Conservation (phyloP, 35 echinoderm and acorn worm genomes). For the Acanthaster planci region DNA sequence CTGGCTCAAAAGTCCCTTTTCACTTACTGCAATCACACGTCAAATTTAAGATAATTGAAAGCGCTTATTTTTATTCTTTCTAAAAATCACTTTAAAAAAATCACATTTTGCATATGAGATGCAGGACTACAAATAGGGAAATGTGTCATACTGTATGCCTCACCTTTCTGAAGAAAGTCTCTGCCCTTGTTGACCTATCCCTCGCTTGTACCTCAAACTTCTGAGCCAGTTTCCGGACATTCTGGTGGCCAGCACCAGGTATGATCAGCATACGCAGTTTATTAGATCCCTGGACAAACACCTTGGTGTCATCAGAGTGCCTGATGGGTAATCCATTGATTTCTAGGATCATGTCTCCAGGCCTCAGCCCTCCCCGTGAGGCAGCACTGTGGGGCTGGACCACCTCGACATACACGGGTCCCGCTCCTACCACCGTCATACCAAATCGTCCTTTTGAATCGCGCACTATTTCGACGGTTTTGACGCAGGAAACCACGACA, state of each 20-base stretch:
- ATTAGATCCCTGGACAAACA: conserved; percentile 77
- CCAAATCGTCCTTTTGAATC: conserved; percentile 92
- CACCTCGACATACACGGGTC: conserved; percentile 89
- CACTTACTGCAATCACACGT: too few species aligned
- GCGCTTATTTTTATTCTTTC: too few species aligned
- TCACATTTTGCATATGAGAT: too few species aligned
- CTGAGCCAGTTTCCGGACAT: conserved; percentile 77
- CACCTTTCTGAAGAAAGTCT: conserved; percentile 96
- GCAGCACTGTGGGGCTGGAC: conserved; percentile 72
- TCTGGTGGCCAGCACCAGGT: conserved; percentile 90
- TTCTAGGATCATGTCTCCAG: conserved; percentile 96
- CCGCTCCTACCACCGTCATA: conserved; percentile 86
- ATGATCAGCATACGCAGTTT: conserved; percentile 92
- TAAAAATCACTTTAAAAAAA: too few species aligned
- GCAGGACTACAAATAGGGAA: too few species aligned
- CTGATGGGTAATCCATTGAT: conserved; percentile 95
- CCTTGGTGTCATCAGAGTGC: conserved; percentile 96
- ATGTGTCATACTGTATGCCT: too few species aligned
- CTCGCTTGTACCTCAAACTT: conserved; percentile 76
- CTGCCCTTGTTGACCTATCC: conserved; percentile 74
- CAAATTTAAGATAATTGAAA: too few species aligned
- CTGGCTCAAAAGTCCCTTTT: too few species aligned
- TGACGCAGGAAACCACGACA: conserved; percentile 87
- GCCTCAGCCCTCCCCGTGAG: conserved; percentile 55
- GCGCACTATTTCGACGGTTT: conserved; percentile 73